Evolutionary conservation across 2,113 vertebrate species (phyloP), one percentile per base, ranked within the genome.

Genomic region (Chionomys nivalis): DNA sequence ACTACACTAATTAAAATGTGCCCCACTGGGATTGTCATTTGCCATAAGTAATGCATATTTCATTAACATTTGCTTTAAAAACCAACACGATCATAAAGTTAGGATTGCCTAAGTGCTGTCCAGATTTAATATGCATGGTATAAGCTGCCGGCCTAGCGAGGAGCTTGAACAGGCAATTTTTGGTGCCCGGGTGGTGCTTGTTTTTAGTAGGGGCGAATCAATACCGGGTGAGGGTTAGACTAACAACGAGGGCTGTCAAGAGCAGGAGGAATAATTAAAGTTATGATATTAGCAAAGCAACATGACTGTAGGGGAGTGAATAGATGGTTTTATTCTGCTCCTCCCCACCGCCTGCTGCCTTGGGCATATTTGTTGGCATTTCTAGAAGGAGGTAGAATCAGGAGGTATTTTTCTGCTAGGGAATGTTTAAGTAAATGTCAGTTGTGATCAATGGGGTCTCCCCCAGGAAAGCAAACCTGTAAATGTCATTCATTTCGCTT

Each of bases 1-100:
- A 98, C 96, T 96, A 42, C 96, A 97, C 97, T 98, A 98, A 98
- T 98, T 98, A 98, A 98, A 98, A 97, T 97, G 89, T 92, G 93
- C 98, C 98, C 98, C 96, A 90, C 98, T 49, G 90, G 97, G 98
- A 76, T 97, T 97, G 91, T 97, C 94, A 90, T 96, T 98, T 91
- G 92, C 97, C 97, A 78, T 96, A 97, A 98, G 97, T 97, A 97
- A 97, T 97, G 95, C 93, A 91, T 98, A 98, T 98, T 98, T 97
- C 96, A 98, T 98, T 98, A 97, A 94, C 97, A 97, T 98, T 98
- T 97, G 89, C 97, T 98, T 98, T 98, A 97, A 98, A 98, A 98
- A 98, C 88, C 26, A 85, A 94, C 96, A 97, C 70, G 82, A 90
- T 97, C 94, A 93, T 98, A 98, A 98, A 97, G 78, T 96, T 95